Evolutionary conservation across 2,797 vertebrate species (phyloP).

Genomic region (Fistularia tabacaria): DNA sequence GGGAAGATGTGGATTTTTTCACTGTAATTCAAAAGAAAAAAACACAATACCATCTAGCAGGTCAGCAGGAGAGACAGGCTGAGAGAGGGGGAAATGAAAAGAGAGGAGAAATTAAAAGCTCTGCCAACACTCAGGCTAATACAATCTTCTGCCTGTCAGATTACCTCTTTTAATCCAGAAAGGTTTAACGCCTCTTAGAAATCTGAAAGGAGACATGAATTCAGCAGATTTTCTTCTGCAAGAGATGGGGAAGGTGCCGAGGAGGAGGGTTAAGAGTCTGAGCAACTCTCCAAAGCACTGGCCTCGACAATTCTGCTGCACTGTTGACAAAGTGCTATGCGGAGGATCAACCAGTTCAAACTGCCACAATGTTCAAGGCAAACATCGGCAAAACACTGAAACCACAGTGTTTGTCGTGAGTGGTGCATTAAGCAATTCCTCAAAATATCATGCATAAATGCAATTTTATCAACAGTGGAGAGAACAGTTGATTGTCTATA

Average conservation of each 20-base stretch:
- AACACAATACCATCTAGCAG: conserved; percentile 62
- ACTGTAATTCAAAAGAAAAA: conserved; percentile 58
- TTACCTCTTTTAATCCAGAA: conserved; percentile 80
- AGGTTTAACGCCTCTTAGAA: conserved; percentile 78
- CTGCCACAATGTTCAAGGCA: conserved; percentile 14
- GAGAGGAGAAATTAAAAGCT: conserved; percentile 72
- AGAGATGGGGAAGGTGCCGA: conserved; percentile 46
- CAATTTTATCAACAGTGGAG: too few species aligned
- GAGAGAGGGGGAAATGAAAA: conserved; percentile 51
- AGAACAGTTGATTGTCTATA: conserved; percentile 7
- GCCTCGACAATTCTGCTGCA: conserved; percentile 56
- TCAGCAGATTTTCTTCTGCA: conserved; percentile 67
- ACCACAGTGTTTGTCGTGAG: too few species aligned
- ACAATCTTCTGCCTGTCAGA: conserved; percentile 81
- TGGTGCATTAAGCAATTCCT: too few species aligned
- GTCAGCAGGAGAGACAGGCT: conserved; percentile 59
- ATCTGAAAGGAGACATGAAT: conserved; percentile 76
- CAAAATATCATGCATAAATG: too few species aligned
- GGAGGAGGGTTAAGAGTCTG: conserved; percentile 60
- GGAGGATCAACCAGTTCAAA: conserved; percentile 47
- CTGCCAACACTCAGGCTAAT: conserved; percentile 76
- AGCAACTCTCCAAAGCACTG: conserved; percentile 60
- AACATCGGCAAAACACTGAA: too few species aligned
- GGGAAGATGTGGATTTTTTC: conserved; percentile 59
- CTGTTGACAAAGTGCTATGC: conserved; percentile 38